phyloP scores from a whole-genome alignment of 2,888 invertebrate genomes.

The Sarcophaga caerulescens region DNA sequence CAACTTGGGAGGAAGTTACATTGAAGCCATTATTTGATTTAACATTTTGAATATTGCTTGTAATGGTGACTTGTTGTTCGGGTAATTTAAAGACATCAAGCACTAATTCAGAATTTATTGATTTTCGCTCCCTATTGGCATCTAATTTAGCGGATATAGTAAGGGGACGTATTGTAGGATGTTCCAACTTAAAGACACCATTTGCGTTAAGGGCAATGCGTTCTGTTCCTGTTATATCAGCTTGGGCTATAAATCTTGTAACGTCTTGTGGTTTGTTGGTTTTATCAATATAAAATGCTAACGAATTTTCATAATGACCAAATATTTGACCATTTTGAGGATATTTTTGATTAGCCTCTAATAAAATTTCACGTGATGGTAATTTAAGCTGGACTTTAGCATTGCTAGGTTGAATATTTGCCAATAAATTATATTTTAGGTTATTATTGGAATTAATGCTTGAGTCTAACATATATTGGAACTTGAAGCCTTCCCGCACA shows the following conservation, averaged over 20 bases:
- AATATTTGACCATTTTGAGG: constrained; percentile 81
- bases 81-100: constrained; percentile 84
- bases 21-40: constrained; percentile 78
- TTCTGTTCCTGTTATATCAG: constrained; percentile 83
- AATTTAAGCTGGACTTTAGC: constrained; percentile 85
- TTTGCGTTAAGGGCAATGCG: constrained; percentile 81
- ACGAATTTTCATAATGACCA: constrained; percentile 85
- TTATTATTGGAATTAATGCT: constrained; percentile 87
- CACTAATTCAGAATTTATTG: constrained; percentile 79
- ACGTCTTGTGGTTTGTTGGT: constrained; percentile 87
- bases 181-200: constrained; percentile 85
- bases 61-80: constrained; percentile 82
- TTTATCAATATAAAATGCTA: constrained; percentile 87
- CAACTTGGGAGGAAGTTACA: constrained; percentile 77
- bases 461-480: constrained; percentile 87
- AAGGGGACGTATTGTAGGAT: constrained; percentile 85
- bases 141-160: constrained; percentile 81
- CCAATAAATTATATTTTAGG: constrained; percentile 87
- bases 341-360: constrained; percentile 83
- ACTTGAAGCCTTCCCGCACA: constrained; percentile 83
- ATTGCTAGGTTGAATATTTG: constrained; percentile 85
- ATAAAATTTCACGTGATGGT: constrained; percentile 86
- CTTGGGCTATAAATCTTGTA: constrained; percentile 83
- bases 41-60: constrained; percentile 67
- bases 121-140: constrained; percentile 77